These are phyloP conservation scores for Vulpes lagopus DNA, from an alignment of 2,113 vertebrate genomes.

Conservation along the genomic window DNA sequence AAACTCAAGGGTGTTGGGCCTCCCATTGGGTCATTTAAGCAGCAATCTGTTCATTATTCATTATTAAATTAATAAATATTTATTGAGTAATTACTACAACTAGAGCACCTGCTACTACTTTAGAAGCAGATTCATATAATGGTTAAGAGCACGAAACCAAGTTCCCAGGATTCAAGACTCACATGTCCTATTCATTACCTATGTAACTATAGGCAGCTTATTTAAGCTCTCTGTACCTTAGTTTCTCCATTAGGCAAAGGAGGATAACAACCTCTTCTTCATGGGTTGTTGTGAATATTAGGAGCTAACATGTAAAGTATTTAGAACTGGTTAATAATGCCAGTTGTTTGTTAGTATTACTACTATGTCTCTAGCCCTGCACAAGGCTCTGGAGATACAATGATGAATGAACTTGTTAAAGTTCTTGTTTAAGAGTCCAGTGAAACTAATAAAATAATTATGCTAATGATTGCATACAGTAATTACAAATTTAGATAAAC, in stretches of 20 bases:
- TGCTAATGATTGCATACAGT: background rate
- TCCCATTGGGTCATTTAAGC: background rate
- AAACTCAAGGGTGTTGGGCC: background rate
- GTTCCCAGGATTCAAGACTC: background rate
- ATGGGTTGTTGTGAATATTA: background rate
- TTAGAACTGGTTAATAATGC: background rate
- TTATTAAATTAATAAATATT: constrained; percentile 50
- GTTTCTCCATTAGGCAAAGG: background rate
- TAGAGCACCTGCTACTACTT: background rate
- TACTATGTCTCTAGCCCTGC: background rate
- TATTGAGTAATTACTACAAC: background rate
- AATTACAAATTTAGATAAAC: background rate
- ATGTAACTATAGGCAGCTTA: background rate
- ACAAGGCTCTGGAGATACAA: background rate
- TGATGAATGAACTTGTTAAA: background rate
- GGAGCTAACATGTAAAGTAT: background rate
- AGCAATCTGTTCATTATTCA: background rate
- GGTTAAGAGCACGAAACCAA: background rate
- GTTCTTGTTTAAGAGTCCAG: background rate
- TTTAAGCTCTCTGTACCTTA: background rate
- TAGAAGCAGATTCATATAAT: background rate
- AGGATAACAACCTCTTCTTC: background rate
- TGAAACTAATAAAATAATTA: background rate
- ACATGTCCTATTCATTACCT: background rate
- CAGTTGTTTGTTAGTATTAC: background rate